A percentile compares a stretch with the other conserved stretches of the same genome.
These are phyloP conservation scores for Amphibalanus amphitrite DNA, from an alignment of 1,140 invertebrate species.

Conservation along the genomic window DNA sequence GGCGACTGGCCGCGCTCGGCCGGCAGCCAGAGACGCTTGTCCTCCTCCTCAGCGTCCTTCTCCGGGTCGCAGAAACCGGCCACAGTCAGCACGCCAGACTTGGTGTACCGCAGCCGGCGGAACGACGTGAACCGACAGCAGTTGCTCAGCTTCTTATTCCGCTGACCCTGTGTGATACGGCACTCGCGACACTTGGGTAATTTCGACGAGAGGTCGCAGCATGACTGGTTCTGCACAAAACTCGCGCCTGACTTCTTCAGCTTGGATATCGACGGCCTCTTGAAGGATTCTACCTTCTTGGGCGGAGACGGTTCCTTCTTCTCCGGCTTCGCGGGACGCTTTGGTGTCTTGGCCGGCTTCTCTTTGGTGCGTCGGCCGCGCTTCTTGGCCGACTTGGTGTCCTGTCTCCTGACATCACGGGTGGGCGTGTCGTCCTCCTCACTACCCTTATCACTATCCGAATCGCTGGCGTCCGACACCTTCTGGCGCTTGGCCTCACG, in stretches of 20 bases:
- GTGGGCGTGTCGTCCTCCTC: conserved; percentile 30
- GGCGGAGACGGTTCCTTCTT: conserved; percentile 23
- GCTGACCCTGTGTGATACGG: conserved; percentile 60
- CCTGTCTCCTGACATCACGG: conserved; percentile 16
- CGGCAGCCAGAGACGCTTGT: conserved; percentile 70
- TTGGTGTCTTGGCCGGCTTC: conserved; percentile 16
- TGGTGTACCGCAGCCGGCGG: conserved; percentile 69
- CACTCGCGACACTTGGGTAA: conserved; percentile 79
- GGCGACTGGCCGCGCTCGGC: conserved; percentile 14
- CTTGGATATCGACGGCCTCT: conserved; percentile 47
- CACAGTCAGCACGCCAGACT: conserved; percentile 66
- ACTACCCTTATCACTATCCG: not conserved
- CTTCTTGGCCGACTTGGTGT: conserved; percentile 37
- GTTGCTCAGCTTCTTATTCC: conserved; percentile 53
- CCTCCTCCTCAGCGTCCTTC: conserved; percentile 70
- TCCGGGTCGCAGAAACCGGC: conserved; percentile 78
- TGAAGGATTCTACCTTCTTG: conserved; percentile 38
- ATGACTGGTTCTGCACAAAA: conserved; percentile 43
- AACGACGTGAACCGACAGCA: conserved; percentile 94
- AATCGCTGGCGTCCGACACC: not conserved
- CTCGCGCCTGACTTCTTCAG: conserved; percentile 35
- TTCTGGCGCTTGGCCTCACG: not conserved
- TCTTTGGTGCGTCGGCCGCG: conserved; percentile 40
- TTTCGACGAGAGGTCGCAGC: conserved; percentile 67
- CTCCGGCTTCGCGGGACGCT: conserved; percentile 17